Evolutionary conservation across 92 coral and sea anemone species (phyloP).

Genomic region (Muricea muricata): DNA sequence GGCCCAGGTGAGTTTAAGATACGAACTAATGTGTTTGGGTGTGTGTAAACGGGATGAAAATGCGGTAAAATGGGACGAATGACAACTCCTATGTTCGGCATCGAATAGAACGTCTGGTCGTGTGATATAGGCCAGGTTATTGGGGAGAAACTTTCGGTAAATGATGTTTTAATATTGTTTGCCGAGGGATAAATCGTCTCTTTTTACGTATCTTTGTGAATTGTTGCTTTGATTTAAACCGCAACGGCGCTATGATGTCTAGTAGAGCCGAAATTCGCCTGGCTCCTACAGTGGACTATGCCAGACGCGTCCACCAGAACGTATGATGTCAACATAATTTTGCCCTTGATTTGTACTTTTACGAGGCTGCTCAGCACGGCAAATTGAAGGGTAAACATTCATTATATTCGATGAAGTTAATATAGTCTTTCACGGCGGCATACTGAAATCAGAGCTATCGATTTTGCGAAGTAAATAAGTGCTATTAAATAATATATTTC

Average conservation of each 20-base stretch:
- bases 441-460: background rate
- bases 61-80: background rate
- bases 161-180: background rate
- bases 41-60: background rate
- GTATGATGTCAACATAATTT: background rate
- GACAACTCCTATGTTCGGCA: background rate
- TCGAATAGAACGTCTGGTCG: background rate
- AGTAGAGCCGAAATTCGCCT: background rate
- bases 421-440: background rate
- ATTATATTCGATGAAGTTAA: background rate
- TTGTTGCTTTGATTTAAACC: constrained; percentile 18
- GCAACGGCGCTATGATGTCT: constrained; percentile 22
- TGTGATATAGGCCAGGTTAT: constrained; percentile 7
- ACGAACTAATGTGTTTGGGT: background rate
- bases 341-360: background rate
- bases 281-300: too few relatives aligned
- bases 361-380: background rate
- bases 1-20: constrained; percentile 24
- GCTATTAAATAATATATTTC: background rate
- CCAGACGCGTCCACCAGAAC: too few relatives aligned
- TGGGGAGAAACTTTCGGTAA: background rate
- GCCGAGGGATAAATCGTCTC: constrained; percentile 16
- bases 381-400: background rate
- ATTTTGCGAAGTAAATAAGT: background rate
- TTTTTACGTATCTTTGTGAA: background rate